A percentile compares a stretch with the other conserved stretches of the same genome.
Evolutionary conservation across 2,113 vertebrate genomes (phyloP).

Genomic region (Pagrus major): DNA sequence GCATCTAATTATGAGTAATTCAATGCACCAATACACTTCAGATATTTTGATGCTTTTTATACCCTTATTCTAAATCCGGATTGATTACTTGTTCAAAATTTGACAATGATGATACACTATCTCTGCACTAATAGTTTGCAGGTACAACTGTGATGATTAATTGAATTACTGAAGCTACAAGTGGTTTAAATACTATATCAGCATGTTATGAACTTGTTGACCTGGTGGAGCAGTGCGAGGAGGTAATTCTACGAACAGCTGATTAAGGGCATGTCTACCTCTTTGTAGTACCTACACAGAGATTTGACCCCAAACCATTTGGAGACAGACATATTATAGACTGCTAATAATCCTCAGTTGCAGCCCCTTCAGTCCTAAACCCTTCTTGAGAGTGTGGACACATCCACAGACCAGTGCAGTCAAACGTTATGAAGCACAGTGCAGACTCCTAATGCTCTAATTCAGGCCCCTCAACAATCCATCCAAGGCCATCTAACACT

Average conservation of each 20-base stretch:
- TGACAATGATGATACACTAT: too few relatives aligned
- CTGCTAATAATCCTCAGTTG: too few relatives aligned
- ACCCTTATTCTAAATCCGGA: background rate
- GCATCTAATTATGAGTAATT: background rate
- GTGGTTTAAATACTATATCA: background rate
- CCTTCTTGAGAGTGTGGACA: background rate
- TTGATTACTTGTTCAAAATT: too few relatives aligned
- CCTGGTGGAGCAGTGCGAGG: background rate
- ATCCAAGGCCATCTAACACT: conserved; percentile 34
- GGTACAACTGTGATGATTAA: background rate
- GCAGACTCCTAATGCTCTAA: conserved; percentile 19
- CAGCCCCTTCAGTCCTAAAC: too few relatives aligned
- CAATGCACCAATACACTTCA: background rate
- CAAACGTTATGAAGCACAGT: conserved; percentile 12
- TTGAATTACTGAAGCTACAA: background rate
- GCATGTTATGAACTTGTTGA: background rate
- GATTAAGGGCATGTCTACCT: background rate
- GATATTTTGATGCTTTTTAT: background rate
- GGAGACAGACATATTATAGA: too few relatives aligned
- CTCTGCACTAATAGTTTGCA: too few relatives aligned
- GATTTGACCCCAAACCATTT: background rate
- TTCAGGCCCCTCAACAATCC: conserved; percentile 36
- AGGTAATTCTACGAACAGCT: background rate
- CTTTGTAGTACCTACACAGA: background rate
- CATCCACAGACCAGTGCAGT: background rate